These are phyloP conservation scores for Scrobipalpa atriplicella DNA, from an alignment of 2,888 invertebrate genomes.

Conservation along the genomic window DNA sequence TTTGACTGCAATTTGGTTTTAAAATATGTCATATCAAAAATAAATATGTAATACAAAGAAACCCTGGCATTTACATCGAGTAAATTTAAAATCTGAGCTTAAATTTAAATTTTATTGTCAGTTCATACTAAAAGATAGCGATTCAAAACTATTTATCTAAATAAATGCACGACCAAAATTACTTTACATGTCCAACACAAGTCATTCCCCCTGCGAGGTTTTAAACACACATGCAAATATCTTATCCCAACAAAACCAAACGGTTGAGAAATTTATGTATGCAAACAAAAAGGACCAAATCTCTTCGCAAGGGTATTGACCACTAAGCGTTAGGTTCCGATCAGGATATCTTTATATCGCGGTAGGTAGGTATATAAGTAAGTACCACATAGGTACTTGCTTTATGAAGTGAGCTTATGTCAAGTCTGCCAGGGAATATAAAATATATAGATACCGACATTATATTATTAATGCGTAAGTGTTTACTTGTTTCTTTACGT, in stretches of 20 bases:
- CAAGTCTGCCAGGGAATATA: background rate
- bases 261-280: constrained; percentile 9
- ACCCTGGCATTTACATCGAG: background rate
- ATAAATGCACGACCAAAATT: background rate
- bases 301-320: constrained; percentile 29
- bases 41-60: background rate
- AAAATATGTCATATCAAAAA: background rate
- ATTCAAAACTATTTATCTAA: background rate
- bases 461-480: too few species aligned
- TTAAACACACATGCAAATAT: constrained; percentile 21
- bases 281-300: constrained; percentile 23
- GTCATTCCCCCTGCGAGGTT: constrained; percentile 5
- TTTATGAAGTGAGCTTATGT: constrained; percentile 3
- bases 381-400: background rate
- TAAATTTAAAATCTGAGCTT: too few species aligned
- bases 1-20: background rate
- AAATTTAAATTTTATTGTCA: too few species aligned
- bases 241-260: constrained; percentile 24
- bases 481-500: too few species aligned
- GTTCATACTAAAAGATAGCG: too few species aligned
- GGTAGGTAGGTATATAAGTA: background rate
- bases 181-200: background rate
- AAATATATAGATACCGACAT: too few species aligned
- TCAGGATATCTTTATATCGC: background rate
- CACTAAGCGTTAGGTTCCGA: constrained; percentile 9